Evolutionary conservation across 2,888 invertebrate genomes (phyloP).

Genomic region (Ischnus inquisitorius): DNA sequence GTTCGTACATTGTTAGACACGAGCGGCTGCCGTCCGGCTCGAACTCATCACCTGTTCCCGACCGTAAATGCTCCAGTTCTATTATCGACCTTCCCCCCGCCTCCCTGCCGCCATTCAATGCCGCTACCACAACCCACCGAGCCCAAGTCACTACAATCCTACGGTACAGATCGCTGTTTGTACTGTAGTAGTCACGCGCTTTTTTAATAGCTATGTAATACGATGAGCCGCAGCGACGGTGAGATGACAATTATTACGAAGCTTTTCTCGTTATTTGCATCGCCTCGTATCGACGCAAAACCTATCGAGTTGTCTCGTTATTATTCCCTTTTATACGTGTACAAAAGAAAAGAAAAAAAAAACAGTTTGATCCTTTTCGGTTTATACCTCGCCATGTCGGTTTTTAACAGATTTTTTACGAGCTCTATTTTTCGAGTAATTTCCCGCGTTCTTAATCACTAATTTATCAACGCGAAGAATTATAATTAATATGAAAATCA

Average conservation of each 20-base stretch:
- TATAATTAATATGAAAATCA: too few species aligned
- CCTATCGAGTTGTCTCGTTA: background rate
- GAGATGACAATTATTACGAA: background rate
- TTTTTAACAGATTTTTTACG: too few species aligned
- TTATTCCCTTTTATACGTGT: background rate
- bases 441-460: too few species aligned
- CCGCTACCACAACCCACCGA: constrained; percentile 9
- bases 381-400: too few species aligned
- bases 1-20: constrained; percentile 66
- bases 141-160: constrained; percentile 44
- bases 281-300: background rate
- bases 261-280: background rate
- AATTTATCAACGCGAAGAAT: too few species aligned
- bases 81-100: constrained; percentile 55
- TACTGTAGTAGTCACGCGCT: background rate
- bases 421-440: too few species aligned
- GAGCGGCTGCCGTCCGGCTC: constrained; percentile 54
- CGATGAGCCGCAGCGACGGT: background rate
- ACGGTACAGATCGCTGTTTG: background rate
- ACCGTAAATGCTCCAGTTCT: constrained; percentile 66
- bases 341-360: too few species aligned
- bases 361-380: too few species aligned
- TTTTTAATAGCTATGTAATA: background rate
- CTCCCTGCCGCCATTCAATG: constrained; percentile 30
- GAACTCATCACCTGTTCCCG: constrained; percentile 67